Conservation (phyloP, 2,888 invertebrate species). For the Chrysina gloriosa region DNA sequence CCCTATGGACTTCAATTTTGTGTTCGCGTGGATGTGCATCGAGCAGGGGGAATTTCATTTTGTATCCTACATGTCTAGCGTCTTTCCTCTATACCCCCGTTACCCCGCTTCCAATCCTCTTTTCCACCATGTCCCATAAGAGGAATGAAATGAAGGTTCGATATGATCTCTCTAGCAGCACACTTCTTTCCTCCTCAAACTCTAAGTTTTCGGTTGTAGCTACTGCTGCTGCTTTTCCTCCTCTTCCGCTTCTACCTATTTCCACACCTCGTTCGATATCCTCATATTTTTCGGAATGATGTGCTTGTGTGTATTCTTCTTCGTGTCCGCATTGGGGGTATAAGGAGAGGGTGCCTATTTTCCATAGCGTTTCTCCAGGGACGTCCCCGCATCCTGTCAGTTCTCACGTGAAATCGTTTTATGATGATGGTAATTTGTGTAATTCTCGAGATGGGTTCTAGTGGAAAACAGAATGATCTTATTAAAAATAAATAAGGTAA, state of each 20-base stretch:
- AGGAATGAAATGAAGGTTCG: conserved; percentile 61
- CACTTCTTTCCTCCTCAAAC: conserved; percentile 29
- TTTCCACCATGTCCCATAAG: conserved; percentile 56
- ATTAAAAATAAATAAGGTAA: conserved; percentile 22
- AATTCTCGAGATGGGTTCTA: conserved; percentile 29
- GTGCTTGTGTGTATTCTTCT: conserved; percentile 48
- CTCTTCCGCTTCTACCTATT: conserved; percentile 47
- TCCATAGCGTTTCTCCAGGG: conserved; percentile 41
- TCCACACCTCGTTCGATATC: conserved; percentile 48
- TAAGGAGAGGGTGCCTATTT: conserved; percentile 33
- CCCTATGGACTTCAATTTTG: conserved; percentile 61
- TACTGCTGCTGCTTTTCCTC: conserved; percentile 23
- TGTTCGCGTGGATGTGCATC: conserved; percentile 59
- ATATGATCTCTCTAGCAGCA: conserved; percentile 55
- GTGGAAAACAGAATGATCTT: conserved; percentile 9
- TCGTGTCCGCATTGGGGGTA: conserved; percentile 45
- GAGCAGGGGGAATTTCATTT: conserved; percentile 62
- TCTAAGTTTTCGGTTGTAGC: conserved; percentile 49
- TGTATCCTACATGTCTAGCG: conserved; percentile 61
- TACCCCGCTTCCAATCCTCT: conserved; percentile 46
- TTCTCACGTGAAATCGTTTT: conserved; percentile 48
- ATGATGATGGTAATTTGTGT: conserved; percentile 37
- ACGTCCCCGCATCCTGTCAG: conserved; percentile 46
- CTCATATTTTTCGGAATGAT: conserved; percentile 49
- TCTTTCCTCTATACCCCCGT: conserved; percentile 43